These are phyloP conservation scores for Alosa sapidissima DNA, from an alignment of 2,797 vertebrate species.

Conservation along the genomic window DNA sequence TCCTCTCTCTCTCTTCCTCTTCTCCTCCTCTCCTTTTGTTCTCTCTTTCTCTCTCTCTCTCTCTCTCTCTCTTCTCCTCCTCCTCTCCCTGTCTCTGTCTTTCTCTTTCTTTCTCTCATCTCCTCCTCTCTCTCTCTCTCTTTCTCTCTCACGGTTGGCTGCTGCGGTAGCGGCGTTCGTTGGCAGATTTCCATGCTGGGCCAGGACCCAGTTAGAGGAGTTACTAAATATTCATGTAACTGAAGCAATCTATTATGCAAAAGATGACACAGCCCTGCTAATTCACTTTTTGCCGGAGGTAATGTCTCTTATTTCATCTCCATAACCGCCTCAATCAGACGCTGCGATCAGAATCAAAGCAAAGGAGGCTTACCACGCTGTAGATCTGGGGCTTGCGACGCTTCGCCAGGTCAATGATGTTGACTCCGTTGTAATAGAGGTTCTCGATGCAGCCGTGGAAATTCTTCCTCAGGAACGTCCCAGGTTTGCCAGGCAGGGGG, in stretches of 20 bases:
- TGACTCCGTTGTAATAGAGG: constrained; percentile 89
- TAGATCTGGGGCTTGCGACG: constrained; percentile 88
- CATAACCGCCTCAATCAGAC: neutral
- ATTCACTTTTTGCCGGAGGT: constrained; percentile 15
- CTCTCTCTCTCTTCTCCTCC: neutral
- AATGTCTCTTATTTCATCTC: neutral
- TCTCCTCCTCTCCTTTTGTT: neutral
- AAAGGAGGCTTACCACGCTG: constrained; percentile 38
- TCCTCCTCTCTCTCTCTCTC: neutral
- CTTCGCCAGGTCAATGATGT: constrained; percentile 89
- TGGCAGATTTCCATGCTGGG: neutral
- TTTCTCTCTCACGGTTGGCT: neutral
- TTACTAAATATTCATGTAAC: constrained; percentile 12
- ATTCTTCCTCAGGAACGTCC: constrained; percentile 88
- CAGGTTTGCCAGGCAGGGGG: constrained; percentile 86
- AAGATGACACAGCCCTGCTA: constrained; percentile 4
- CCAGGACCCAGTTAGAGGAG: neutral
- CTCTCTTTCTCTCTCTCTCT: neutral
- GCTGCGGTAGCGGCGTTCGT: neutral
- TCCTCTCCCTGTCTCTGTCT: neutral
- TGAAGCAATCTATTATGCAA: constrained; percentile 17
- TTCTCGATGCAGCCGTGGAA: constrained; percentile 96
- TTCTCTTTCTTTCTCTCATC: neutral
- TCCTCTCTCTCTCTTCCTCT: neutral
- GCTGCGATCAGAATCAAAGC: neutral